Percentiles rank a stretch among this genome's conserved stretches.
These are phyloP conservation scores for Pantherophis alleghaniensis DNA, from an alignment of 2,797 vertebrate genomes.

Conservation along the genomic window DNA sequence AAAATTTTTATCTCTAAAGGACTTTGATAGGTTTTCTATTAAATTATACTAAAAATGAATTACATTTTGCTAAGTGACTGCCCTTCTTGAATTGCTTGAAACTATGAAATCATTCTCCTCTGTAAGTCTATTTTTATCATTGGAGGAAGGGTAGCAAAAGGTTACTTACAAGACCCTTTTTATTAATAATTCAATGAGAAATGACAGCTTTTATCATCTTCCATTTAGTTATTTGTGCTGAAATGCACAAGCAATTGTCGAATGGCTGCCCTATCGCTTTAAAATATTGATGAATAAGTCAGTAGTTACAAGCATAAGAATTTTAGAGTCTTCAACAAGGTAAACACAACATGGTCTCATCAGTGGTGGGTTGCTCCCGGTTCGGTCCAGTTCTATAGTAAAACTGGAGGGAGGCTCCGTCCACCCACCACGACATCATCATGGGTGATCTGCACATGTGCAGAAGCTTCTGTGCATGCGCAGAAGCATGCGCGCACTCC, in stretches of 20 bases:
- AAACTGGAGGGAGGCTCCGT: too few relatives aligned
- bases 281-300: constrained; percentile 18
- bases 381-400: too few relatives aligned
- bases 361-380: too few relatives aligned
- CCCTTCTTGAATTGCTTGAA: constrained; percentile 43
- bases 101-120: constrained; percentile 34
- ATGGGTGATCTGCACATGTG: too few relatives aligned
- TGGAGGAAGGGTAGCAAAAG: background rate
- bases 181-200: constrained; percentile 6
- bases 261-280: background rate
- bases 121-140: background rate
- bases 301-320: background rate
- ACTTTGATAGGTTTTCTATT: background rate
- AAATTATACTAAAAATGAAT: background rate
- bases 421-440: too few relatives aligned
- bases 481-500: too few relatives aligned
- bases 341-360: background rate
- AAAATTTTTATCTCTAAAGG: background rate
- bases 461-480: too few relatives aligned
- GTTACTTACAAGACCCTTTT: background rate
- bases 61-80: constrained; percentile 6
- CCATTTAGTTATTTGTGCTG: background rate
- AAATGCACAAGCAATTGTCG: background rate
- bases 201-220: background rate
- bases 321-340: constrained; percentile 5